Base-by-base conservation (phyloP, 37 sponge, comb jelly and placozoan genomes). In the Chondrosia reniformis region DNA sequence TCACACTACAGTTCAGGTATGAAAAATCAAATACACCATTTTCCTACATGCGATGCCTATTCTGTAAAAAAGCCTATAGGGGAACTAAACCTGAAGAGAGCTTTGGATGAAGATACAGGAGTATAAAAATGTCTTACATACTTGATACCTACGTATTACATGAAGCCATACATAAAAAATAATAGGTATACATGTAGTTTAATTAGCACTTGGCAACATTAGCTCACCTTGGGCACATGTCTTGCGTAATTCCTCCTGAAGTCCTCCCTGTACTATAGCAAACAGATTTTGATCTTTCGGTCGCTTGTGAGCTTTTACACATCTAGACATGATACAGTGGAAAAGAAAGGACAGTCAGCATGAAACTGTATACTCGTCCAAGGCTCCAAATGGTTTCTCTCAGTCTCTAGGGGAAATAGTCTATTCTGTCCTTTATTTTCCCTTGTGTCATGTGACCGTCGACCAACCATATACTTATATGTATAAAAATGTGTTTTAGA, bases 181-280 rank as follows among this genome's bases (percentile, higher is more conserved):
- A 15, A 49, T 19, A 49, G 15, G 15, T 19, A 19, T 49, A 19
- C 52, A 49, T 15, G 10, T 49, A 10, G 15, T 49, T 49, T 10
- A 49, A 49, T 10, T 19, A 15, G 10, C 15, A 15, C 15, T 49
- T 10, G 52, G 52, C 52, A 49, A 15, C 28, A 59, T 6, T 59
- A 13, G 61, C 56, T 44, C 63, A 87, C 92, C 92, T 73, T 89
- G 64, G 17, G 86, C 66, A 87, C 98, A 94, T 28, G 74, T 40
- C 44, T 63, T 71, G 40, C 98, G 86, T 63, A 94, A 77, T 0
- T 84, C 88, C 19, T 57, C 49, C 19, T 97, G 57, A 49, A 97
- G 76, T 5, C 98, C 95, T 30, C 98, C 98, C 66, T 97, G 98
- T 27, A 97, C 80, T 34, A 97, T 97, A 37, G 87, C 92, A 87